Base-by-base conservation (phyloP, 2,888 invertebrate species). In the Cheilosia grossa region DNA sequence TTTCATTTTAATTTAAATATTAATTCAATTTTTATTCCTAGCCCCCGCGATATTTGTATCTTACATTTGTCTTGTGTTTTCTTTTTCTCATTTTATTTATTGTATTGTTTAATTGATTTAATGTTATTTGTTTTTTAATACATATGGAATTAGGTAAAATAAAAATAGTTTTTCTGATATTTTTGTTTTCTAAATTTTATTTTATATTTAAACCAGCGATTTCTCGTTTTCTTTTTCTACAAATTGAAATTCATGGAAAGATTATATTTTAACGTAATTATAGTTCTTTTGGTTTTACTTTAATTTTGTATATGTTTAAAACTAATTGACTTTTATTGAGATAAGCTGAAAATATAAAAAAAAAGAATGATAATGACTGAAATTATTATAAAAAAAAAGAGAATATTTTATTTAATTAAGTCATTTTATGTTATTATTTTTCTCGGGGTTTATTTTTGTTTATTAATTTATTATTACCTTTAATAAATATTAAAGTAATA, bases 251-350 rank as follows among this genome's bases (percentile, higher is more conserved):
- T 73, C 51, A 64, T 78, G 69, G 81, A 82, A 78, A 82, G 59
- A 77, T 85, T 80, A 13, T 13, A 44, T 53, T 58, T 51, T 30
- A 53, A 74, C 58, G 42, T 64, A 58, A 61, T 53, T 66, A 40
- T 44, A 51, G 58, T 67, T 64, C 54, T 10, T 59, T 49, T 70
- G 54, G 40, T 66, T 59, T 10, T 59, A 42, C 69, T 64, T 75
- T 64, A 66, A 73, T 82, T 82, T 78, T 82, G 58, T 82, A 70
- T 73, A 78, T 80, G 21, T 87, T 75, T 42, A 61, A 67, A 82
- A 82, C 82, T 83, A 83, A 83, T 87, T 92, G 92, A 91, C 91
- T 91, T 90, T 89, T 91, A 91, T 91, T 92, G 91, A 91, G 77
- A 86, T 77, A 78, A 86, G 69, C 67, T 67, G 59, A 74, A 73